Evolutionary conservation across 2,888 invertebrate genomes (phyloP).

Genomic region (Andrena praecox): DNA sequence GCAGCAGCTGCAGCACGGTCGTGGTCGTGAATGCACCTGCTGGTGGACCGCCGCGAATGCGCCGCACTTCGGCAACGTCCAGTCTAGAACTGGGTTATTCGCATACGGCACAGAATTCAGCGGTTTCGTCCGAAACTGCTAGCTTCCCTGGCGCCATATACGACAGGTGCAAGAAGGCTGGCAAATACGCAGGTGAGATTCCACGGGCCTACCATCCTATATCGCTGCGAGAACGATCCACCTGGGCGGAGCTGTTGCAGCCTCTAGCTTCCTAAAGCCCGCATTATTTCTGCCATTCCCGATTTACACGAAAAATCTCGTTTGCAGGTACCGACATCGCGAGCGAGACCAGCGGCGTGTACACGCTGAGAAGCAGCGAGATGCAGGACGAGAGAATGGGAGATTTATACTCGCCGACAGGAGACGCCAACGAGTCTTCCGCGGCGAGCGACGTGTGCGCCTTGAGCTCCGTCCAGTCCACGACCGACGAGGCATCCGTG

Average conservation of each 20-base stretch:
- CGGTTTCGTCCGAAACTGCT: constrained; percentile 88
- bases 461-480: constrained; percentile 82
- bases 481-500: constrained; percentile 83
- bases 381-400: constrained; percentile 82
- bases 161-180: constrained; percentile 81
- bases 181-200: constrained; percentile 77
- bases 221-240: neutral
- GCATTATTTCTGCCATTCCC: neutral
- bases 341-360: constrained; percentile 94
- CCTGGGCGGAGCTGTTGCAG: neutral
- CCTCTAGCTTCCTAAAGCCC: too few species aligned
- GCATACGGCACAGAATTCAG: constrained; percentile 94
- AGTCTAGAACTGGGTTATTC: constrained; percentile 94
- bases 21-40: constrained; percentile 88
- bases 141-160: constrained; percentile 86
- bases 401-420: constrained; percentile 78
- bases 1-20: constrained; percentile 95
- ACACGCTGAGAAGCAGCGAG: constrained; percentile 89
- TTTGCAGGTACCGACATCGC: constrained; percentile 85
- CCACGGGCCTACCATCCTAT: neutral
- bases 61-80: constrained; percentile 91
- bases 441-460: constrained; percentile 81
- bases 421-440: constrained; percentile 79
- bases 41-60: constrained; percentile 84
- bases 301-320: neutral